phyloP scores from a whole-genome alignment of 2,888 invertebrate species.

The Colletes collaris region DNA sequence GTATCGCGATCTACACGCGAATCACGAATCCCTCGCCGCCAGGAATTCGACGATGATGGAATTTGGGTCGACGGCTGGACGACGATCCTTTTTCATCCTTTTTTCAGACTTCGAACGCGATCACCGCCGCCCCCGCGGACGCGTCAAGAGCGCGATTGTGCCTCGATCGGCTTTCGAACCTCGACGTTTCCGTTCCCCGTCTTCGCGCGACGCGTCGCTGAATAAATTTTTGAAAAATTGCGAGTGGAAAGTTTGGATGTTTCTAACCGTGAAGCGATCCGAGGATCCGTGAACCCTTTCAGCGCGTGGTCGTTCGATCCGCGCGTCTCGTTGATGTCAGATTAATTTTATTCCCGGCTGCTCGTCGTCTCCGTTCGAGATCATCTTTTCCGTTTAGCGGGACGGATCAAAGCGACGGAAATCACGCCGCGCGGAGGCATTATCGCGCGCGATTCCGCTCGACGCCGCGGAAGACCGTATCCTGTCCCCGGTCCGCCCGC shows the following conservation, averaged over 20 bases:
- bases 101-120: background rate
- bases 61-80: conserved; percentile 63
- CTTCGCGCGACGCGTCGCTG: too few relatives aligned
- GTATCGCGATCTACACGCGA: conserved; percentile 68
- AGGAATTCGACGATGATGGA: conserved; percentile 67
- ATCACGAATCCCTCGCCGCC: conserved; percentile 57
- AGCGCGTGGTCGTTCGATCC: too few relatives aligned
- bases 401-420: conserved; percentile 65
- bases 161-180: too few relatives aligned
- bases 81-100: conserved; percentile 11
- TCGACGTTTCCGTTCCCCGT: too few relatives aligned
- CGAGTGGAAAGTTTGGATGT: conserved; percentile 15
- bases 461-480: conserved; percentile 33
- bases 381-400: conserved; percentile 41
- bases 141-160: conserved; percentile 11
- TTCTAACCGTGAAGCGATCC: conserved; percentile 30
- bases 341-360: conserved; percentile 60
- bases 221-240: background rate
- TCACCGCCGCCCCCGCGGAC: background rate
- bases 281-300: conserved; percentile 3
- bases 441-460: conserved; percentile 58
- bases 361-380: conserved; percentile 35
- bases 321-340: conserved; percentile 40
- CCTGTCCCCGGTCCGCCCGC: conserved; percentile 42
- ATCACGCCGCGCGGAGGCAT: conserved; percentile 58